Conservation (phyloP, 2,888 invertebrate species). For the Rhabditoides inermis region DNA sequence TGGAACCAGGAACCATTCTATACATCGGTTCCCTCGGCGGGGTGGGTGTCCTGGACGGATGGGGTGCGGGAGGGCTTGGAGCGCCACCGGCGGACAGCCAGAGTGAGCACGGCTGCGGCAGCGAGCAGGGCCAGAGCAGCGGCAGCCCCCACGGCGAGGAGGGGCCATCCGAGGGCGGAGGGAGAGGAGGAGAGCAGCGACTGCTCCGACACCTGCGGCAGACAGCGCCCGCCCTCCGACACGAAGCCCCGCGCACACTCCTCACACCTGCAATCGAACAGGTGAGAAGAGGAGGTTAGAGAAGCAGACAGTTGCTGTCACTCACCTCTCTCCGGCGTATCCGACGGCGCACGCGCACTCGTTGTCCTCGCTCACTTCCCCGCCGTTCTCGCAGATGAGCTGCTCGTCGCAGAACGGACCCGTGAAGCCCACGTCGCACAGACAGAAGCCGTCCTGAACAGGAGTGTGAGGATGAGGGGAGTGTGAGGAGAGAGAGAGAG, state of each 20-base stretch:
- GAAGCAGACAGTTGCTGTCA: too few species aligned
- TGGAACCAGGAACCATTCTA: too few species aligned
- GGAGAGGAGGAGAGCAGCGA: slow-evolving; percentile 1
- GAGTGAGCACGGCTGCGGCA: neutral
- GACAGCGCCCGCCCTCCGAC: slow-evolving; percentile 21
- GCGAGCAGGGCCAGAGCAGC: too few species aligned
- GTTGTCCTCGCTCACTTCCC: slow-evolving; percentile 26
- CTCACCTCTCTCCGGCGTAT: slow-evolving; percentile 24
- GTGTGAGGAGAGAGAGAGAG: too few species aligned
- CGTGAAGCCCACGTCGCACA: slow-evolving; percentile 32
- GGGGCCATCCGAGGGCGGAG: slow-evolving; percentile 13
- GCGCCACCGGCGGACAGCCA: slow-evolving; percentile 25
- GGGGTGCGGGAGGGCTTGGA: slow-evolving; percentile 28
- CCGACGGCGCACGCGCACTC: slow-evolving; percentile 27
- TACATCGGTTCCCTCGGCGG: slow-evolving; percentile 29
- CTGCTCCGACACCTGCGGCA: slow-evolving; percentile 17
- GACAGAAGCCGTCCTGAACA: slow-evolving; percentile 25
- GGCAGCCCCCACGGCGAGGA: too few species aligned
- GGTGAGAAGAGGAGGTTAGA: too few species aligned
- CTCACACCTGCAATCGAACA: too few species aligned
- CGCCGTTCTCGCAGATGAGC: slow-evolving; percentile 28
- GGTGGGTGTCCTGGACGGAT: slow-evolving; percentile 27
- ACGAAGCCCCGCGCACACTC: slow-evolving; percentile 21
- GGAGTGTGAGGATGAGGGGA: too few species aligned
- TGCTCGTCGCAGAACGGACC: slow-evolving; percentile 32